Percentiles rank a stretch among this genome's conserved stretches.
phyloP scores from a whole-genome alignment of 2,888 invertebrate genomes.

The Drosophila anomalata region DNA sequence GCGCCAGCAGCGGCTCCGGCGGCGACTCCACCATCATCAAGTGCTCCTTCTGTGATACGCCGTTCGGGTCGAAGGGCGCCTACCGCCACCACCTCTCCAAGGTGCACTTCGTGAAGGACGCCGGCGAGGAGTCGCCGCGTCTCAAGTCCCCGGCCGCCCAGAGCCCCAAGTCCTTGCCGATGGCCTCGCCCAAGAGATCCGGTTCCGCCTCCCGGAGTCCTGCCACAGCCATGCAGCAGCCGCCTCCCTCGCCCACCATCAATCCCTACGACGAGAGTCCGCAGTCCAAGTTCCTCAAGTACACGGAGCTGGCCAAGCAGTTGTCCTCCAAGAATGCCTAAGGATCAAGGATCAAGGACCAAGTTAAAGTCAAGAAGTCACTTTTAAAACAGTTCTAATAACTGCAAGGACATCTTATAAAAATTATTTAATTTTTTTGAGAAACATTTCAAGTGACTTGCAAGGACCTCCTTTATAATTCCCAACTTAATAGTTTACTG shows the following conservation, averaged over 20 bases:
- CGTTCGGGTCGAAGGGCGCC: slow-evolving; percentile 98
- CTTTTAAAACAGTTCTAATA: no score
- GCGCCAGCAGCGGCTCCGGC: slow-evolving; percentile 84
- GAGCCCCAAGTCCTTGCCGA: slow-evolving; percentile 70
- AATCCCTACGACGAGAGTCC: slow-evolving; percentile 93
- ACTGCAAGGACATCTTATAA: no score
- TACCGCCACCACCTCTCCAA: slow-evolving; percentile 98
- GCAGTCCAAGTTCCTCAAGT: slow-evolving; percentile 98
- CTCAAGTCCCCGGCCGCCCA: slow-evolving; percentile 84
- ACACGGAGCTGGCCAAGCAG: slow-evolving; percentile 99
- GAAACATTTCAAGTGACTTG: no score
- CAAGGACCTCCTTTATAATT: neutral
- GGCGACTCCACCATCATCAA: slow-evolving; percentile 93
- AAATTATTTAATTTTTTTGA: no score
- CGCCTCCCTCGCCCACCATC: slow-evolving; percentile 83
- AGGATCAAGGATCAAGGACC: neutral
- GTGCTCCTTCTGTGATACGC: slow-evolving; percentile 97
- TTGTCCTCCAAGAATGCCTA: slow-evolving; percentile 97
- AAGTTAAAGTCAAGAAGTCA: neutral
- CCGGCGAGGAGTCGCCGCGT: slow-evolving; percentile 85
- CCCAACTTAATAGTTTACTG: neutral
- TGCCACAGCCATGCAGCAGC: slow-evolving; percentile 52
- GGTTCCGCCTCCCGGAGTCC: slow-evolving; percentile 75
- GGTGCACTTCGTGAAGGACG: slow-evolving; percentile 97
- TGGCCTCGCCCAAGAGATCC: slow-evolving; percentile 74